Evolutionary conservation across 2,113 vertebrate species (phyloP), one percentile per base, ranked within the genome.

Genomic region (Talpa occidentalis): DNA sequence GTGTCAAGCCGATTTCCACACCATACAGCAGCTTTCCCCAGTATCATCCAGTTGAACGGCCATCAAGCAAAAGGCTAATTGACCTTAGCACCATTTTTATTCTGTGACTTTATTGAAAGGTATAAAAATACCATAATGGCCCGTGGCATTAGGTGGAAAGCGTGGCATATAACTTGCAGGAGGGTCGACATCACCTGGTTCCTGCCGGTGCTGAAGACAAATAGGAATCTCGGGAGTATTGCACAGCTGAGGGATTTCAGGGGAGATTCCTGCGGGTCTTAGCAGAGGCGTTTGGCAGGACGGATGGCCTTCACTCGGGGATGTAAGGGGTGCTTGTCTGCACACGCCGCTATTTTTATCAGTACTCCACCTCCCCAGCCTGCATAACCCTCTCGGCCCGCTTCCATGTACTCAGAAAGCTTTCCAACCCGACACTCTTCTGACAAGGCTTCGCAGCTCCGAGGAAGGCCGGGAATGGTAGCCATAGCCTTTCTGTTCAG

Each of bases 401-500:
- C 56, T 21, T 26, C 2, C 6, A 5, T 14, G 1, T 26, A 19
- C 54, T 54, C 80, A 60, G 21, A 88, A 92, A 59, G 14, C 0
- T 0, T 94, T 76, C 89, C 54, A 30, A 1, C 78, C 28, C 62
- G 49, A 32, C 12, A 3, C 49, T 64, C 14, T 64, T 40, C 26
- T 74, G 9, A 14, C 17, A 5, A 72, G 44, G 30, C 88, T 92
- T 96, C 89, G 21, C 26, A 88, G 30, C 32, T 37, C 82, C 88
- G 80, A 40, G 28, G n/a, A 37, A 79, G 35, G 69, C 4, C 59
- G 5, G 24, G 35, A 91, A 52, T 88, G 72, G 19, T 8, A 49
- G 3, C 76, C 69, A 44, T 28, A 44, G 42, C 74, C 80, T 62
- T 60, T 42, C 93, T 95, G 93, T 84, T 82, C 54, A 21, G 28